Evolutionary conservation across 2,888 invertebrate genomes (phyloP).

Genomic region (Lacanobia oleracea): DNA sequence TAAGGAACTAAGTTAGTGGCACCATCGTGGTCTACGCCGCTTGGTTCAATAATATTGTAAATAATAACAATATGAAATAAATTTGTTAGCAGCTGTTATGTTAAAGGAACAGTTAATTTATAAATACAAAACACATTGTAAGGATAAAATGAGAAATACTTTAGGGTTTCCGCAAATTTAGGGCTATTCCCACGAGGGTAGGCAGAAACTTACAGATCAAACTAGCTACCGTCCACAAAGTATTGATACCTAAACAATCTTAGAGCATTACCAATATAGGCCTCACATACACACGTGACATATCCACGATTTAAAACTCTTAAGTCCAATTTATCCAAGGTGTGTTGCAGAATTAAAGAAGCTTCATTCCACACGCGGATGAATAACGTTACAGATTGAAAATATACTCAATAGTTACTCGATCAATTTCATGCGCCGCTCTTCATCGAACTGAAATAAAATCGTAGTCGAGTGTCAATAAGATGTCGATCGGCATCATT

Average conservation of each 20-base stretch:
- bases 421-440: conserved; percentile 9
- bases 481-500: conserved; percentile 56
- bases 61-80: neutral
- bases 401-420: neutral
- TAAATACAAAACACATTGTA: conserved; percentile 1
- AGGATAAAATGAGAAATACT: neutral
- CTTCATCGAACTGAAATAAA: conserved; percentile 32
- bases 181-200: neutral
- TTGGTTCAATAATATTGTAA: conserved; percentile 10
- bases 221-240: neutral
- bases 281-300: neutral
- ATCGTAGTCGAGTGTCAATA: conserved; percentile 58
- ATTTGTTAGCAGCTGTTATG: neutral
- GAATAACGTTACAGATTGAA: conserved; percentile 1
- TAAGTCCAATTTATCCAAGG: neutral
- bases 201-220: neutral
- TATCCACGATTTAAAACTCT: neutral
- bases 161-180: neutral
- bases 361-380: neutral
- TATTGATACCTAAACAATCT: neutral
- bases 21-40: conserved; percentile 17
- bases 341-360: conserved; percentile 4
- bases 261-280: no score
- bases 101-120: neutral
- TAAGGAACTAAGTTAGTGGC: conserved; percentile 46